phyloP scores from a whole-genome alignment of 2,113 vertebrate species.

The Lepisosteus osseus region DNA sequence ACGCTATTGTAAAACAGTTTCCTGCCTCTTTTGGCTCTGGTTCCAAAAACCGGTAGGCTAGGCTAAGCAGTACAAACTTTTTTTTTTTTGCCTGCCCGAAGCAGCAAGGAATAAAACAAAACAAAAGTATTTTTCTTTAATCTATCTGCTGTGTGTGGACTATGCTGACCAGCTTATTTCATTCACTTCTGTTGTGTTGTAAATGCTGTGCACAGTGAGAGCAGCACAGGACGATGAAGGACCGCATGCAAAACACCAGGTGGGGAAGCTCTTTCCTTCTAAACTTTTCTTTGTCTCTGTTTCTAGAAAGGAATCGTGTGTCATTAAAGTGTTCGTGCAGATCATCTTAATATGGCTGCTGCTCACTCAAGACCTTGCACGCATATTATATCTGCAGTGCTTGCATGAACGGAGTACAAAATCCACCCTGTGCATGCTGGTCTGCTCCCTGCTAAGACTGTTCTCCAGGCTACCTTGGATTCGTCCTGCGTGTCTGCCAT shows the following conservation, averaged over 20 bases:
- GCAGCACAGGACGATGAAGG: conserved; percentile 41
- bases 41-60: conserved; percentile 70
- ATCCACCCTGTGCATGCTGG: neutral
- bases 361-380: conserved; percentile 36
- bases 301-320: neutral
- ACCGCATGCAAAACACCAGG: conserved; percentile 68
- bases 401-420: conserved; percentile 2
- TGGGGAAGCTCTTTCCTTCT: conserved; percentile 57
- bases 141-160: conserved; percentile 47
- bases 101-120: conserved; percentile 52
- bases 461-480: neutral
- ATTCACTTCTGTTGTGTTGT: conserved; percentile 17
- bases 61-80: conserved; percentile 66
- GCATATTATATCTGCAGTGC: conserved; percentile 14
- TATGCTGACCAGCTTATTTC: conserved; percentile 37
- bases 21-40: conserved; percentile 74
- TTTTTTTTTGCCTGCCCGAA: conserved; percentile 51
- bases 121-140: conserved; percentile 50
- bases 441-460: neutral
- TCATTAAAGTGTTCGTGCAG: conserved; percentile 13
- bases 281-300: neutral
- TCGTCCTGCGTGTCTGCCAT: neutral
- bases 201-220: conserved; percentile 25
- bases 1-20: conserved; percentile 78
- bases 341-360: conserved; percentile 38